These are phyloP conservation scores for Patella pellucida DNA, from an alignment of 2,888 invertebrate genomes.

Conservation along the genomic window DNA sequence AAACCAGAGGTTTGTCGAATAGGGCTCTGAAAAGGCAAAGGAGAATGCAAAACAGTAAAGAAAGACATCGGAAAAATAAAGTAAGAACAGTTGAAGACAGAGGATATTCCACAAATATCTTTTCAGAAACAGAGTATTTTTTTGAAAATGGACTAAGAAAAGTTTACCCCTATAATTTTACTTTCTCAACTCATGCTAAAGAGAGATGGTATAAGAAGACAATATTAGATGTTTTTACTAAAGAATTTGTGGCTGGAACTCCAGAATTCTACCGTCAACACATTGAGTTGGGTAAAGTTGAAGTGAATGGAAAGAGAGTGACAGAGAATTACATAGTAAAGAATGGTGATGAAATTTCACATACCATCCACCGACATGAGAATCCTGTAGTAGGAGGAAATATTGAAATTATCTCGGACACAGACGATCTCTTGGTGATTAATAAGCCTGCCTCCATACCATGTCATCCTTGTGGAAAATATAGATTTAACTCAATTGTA, in stretches of 20 bases:
- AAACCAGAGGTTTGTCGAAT: background rate
- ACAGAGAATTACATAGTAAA: slow-evolving; percentile 91
- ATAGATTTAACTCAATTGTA: slow-evolving; percentile 96
- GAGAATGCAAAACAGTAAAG: background rate
- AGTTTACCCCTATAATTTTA: slow-evolving; percentile 96
- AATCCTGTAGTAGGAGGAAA: slow-evolving; percentile 93
- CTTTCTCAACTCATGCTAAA: slow-evolving; percentile 95
- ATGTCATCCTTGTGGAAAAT: slow-evolving; percentile 98
- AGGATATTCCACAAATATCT: slow-evolving; percentile 15
- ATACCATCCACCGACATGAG: slow-evolving; percentile 94
- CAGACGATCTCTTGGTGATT: slow-evolving; percentile 98
- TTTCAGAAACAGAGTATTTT: slow-evolving; percentile 30
- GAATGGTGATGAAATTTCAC: slow-evolving; percentile 90
- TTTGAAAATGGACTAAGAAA: slow-evolving; percentile 81
- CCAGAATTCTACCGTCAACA: slow-evolving; percentile 71
- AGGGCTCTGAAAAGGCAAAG: background rate
- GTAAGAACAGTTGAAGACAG: background rate
- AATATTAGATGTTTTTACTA: slow-evolving; percentile 90
- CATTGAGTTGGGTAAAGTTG: slow-evolving; percentile 50
- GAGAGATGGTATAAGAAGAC: slow-evolving; percentile 92
- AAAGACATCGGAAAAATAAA: background rate
- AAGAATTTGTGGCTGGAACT: slow-evolving; percentile 85
- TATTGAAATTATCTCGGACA: slow-evolving; percentile 96
- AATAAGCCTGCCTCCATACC: slow-evolving; percentile 99
- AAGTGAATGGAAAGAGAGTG: slow-evolving; percentile 79